phyloP scores from a whole-genome alignment of 2,797 vertebrate species.

The Eidolon dupreanum region DNA sequence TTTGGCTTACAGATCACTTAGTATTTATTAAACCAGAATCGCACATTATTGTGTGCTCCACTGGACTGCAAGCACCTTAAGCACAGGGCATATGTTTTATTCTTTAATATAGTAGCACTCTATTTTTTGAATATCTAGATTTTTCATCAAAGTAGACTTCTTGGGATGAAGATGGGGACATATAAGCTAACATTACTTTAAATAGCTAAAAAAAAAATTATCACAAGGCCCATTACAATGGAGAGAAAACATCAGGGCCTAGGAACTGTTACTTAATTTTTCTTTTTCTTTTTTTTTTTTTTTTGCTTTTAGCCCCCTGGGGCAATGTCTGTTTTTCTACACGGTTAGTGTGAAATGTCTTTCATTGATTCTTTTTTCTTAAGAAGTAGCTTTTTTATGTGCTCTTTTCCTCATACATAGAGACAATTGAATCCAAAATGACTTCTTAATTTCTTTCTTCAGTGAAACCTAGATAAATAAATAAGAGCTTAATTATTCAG shows the following conservation, averaged over 20 bases:
- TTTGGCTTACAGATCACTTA: background rate
- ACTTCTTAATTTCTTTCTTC: background rate
- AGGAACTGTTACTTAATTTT: background rate
- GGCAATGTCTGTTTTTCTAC: background rate
- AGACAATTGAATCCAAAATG: background rate
- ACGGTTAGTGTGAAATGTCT: background rate
- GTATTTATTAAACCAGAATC: too few relatives aligned
- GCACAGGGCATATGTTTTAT: background rate
- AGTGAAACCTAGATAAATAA: background rate
- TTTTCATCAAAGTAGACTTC: background rate
- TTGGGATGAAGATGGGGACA: background rate
- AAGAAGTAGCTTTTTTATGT: background rate
- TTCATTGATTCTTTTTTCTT: background rate
- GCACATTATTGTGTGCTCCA: too few relatives aligned
- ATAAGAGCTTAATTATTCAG: background rate
- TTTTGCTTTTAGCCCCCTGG: background rate
- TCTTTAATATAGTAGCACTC: background rate
- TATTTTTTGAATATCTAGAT: background rate
- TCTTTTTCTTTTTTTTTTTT: background rate
- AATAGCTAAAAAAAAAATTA: constrained; percentile 2
- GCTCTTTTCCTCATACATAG: background rate
- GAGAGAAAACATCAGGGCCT: background rate
- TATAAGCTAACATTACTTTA: background rate
- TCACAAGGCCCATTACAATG: background rate
- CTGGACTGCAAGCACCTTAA: background rate